A percentile compares a stretch with the other conserved stretches of the same genome.
These are phyloP conservation scores for Drosophila pruinosa DNA, from an alignment of 1,140 invertebrate genomes.

Conservation along the genomic window DNA sequence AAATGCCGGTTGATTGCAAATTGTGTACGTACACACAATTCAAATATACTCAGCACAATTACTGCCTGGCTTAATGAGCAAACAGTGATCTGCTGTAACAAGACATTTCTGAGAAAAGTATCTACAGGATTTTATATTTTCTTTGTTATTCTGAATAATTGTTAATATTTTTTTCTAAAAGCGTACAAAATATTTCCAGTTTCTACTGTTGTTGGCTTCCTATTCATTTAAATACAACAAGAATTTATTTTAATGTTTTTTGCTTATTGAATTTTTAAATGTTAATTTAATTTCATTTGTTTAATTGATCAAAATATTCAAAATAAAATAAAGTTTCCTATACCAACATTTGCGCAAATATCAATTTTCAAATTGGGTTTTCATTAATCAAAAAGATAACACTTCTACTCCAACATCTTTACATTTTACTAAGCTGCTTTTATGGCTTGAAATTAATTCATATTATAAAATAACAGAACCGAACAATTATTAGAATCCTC, in stretches of 20 bases:
- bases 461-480: too few species aligned
- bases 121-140: background rate
- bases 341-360: too few species aligned
- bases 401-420: too few species aligned
- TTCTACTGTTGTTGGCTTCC: too few species aligned
- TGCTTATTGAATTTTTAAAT: background rate
- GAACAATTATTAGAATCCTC: too few species aligned
- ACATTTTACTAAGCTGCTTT: too few species aligned
- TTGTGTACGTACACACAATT: slow-evolving; percentile 22
- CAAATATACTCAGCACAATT: slow-evolving; percentile 12
- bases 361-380: too few species aligned
- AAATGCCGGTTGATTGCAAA: slow-evolving; percentile 34
- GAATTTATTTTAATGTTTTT: background rate
- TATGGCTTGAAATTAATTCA: too few species aligned
- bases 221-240: background rate
- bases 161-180: too few species aligned
- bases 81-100: background rate
- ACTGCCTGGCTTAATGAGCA: background rate
- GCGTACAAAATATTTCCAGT: too few species aligned
- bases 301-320: too few species aligned
- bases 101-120: background rate
- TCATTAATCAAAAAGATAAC: too few species aligned
- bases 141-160: background rate
- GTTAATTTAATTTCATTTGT: background rate
- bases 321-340: background rate